These are phyloP conservation scores for Pseudolaguvia tuberculata DNA, from an alignment of 2,113 vertebrate genomes.

Conservation along the genomic window DNA sequence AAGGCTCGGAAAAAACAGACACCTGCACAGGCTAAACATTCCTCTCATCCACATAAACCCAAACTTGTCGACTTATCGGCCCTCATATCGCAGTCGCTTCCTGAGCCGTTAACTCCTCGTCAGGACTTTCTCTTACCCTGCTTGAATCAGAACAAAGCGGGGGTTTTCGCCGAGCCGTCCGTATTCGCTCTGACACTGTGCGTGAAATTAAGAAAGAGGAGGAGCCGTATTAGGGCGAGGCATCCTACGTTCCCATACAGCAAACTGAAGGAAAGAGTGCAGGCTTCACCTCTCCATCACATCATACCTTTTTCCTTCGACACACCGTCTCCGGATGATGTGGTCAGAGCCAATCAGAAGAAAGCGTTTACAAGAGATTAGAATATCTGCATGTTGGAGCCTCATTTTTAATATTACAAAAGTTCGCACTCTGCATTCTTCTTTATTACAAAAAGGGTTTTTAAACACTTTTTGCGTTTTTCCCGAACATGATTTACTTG, in stretches of 20 bases:
- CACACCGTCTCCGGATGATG: slow-evolving; percentile 91
- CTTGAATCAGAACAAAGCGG: slow-evolving; percentile 53
- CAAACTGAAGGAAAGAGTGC: slow-evolving; percentile 65
- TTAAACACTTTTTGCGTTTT: not conserved
- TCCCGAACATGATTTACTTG: not conserved
- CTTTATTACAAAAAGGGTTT: not conserved
- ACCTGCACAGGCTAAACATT: slow-evolving; percentile 36
- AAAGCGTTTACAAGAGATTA: slow-evolving; percentile 80
- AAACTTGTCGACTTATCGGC: slow-evolving; percentile 75
- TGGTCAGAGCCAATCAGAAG: slow-evolving; percentile 84
- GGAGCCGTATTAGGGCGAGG: slow-evolving; percentile 39
- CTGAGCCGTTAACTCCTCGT: slow-evolving; percentile 28
- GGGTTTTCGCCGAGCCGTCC: slow-evolving; percentile 78
- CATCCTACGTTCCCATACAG: slow-evolving; percentile 70
- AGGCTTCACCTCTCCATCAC: slow-evolving; percentile 59
- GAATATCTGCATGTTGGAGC: not conserved
- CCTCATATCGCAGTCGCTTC: slow-evolving; percentile 66
- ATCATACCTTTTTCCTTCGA: slow-evolving; percentile 86
- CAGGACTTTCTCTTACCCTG: not conserved
- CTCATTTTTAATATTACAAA: not conserved
- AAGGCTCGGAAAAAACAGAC: slow-evolving; percentile 16
- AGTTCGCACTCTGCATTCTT: too few relatives aligned
- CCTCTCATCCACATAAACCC: slow-evolving; percentile 35
- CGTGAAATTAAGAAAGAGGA: slow-evolving; percentile 54
- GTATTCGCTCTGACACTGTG: slow-evolving; percentile 85